Conservation (phyloP, 2,113 vertebrate species). For the Osmerus mordax region DNA sequence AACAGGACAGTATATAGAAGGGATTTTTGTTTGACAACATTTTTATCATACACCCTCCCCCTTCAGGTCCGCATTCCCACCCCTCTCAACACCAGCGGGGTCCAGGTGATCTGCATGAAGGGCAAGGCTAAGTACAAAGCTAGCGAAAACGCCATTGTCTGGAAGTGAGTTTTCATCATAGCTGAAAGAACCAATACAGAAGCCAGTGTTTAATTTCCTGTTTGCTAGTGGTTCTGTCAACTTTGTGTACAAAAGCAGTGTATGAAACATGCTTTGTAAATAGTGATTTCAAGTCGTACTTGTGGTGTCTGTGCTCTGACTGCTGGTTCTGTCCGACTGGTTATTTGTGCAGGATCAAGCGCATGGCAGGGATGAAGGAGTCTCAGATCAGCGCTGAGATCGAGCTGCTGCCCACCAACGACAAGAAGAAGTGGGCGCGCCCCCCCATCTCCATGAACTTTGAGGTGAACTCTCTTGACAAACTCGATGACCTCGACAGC, state of each 20-base stretch:
- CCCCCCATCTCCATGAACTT: conserved; percentile 94
- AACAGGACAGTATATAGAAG: too few species aligned
- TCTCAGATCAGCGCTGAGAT: conserved; percentile 91
- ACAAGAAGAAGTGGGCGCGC: conserved; percentile 92
- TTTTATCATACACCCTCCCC: conserved; percentile 19
- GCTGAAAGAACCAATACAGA: too few species aligned
- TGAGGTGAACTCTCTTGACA: conserved; percentile 69
- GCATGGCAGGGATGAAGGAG: conserved; percentile 93
- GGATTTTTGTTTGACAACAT: background rate
- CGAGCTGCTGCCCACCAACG: conserved; percentile 86
- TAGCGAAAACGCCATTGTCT: conserved; percentile 92
- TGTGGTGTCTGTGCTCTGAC: background rate
- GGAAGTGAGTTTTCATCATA: conserved; percentile 80
- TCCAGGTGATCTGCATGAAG: conserved; percentile 93
- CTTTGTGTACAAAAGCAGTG: too few species aligned
- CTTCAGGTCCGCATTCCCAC: conserved; percentile 85
- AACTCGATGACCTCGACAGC: background rate
- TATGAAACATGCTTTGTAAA: too few species aligned
- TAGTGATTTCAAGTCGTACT: too few species aligned
- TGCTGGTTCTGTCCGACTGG: background rate
- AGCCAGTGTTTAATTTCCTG: too few species aligned
- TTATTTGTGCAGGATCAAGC: conserved; percentile 76
- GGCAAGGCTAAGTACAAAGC: conserved; percentile 92
- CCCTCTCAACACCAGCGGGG: conserved; percentile 86
- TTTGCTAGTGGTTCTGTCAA: too few species aligned